Evolutionary conservation across 2,888 invertebrate species (phyloP).

Genomic region (Watsonalla binaria): DNA sequence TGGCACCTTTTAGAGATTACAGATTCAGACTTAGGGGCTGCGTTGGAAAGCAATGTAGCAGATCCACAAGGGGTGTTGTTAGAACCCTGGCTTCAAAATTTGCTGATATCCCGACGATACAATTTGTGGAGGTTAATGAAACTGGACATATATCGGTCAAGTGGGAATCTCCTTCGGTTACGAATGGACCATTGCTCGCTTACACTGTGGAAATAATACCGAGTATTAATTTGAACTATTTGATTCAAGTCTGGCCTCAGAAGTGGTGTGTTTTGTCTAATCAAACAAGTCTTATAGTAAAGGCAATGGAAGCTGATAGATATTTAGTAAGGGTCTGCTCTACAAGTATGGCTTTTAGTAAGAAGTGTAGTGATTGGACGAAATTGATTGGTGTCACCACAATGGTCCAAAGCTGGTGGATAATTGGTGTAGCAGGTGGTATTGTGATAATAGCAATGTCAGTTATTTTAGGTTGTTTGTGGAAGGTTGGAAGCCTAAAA

Average conservation of each 20-base stretch:
- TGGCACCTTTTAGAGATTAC: slow-evolving; percentile 65
- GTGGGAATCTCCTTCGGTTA: slow-evolving; percentile 52
- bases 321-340: slow-evolving; percentile 40
- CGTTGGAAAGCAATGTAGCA: slow-evolving; percentile 43
- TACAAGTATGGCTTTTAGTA: slow-evolving; percentile 35
- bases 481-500: slow-evolving; percentile 16
- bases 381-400: slow-evolving; percentile 8
- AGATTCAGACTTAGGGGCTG: slow-evolving; percentile 60
- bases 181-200: slow-evolving; percentile 60
- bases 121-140: slow-evolving; percentile 24
- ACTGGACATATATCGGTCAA: slow-evolving; percentile 39
- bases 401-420: slow-evolving; percentile 24
- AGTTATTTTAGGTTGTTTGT: slow-evolving; percentile 33
- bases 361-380: slow-evolving; percentile 30
- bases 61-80: slow-evolving; percentile 48
- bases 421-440: slow-evolving; percentile 44
- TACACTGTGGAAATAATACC: slow-evolving; percentile 57
- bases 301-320: slow-evolving; percentile 32
- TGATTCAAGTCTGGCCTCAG: slow-evolving; percentile 36
- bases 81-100: slow-evolving; percentile 43
- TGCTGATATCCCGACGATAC: slow-evolving; percentile 47
- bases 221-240: slow-evolving; percentile 26
- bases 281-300: slow-evolving; percentile 23
- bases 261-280: slow-evolving; percentile 45
- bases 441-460: slow-evolving; percentile 38